Evolutionary conservation across 2,113 vertebrate species (phyloP), one percentile per base, ranked within the genome.

Genomic region (Menura novaehollandiae): DNA sequence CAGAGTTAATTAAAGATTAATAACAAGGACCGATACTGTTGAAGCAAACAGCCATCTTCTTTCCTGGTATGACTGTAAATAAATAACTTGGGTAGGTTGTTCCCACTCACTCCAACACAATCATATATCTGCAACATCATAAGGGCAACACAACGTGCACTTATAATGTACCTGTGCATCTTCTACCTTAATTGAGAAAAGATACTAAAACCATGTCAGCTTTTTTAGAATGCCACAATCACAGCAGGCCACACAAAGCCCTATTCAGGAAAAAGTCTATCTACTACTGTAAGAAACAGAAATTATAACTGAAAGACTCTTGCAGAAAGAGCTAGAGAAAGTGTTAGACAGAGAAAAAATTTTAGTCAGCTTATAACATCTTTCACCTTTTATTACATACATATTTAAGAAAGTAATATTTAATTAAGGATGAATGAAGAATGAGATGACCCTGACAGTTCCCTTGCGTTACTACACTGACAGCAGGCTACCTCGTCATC

Each of bases 1-100:
- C 94, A 91, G 78, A 53, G 55, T 97, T 96, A 95, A 95, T 94
- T 96, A 93, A 96, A 95, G 95, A 97, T 73, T 95, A 91, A 95
- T 96, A 69, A 76, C 76, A 93, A 56, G 39, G 82, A 92, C 82
- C 4, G 0, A 89, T 64, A 88, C 16, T 88, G 81, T 16, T 85
- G 74, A 90, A 96, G 79, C 71, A 75, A 77, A 96, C 41, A 92
- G 35, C 18, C 60, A 89, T 37, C 60, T 63, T 93, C 83, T 79
- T 91, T 74, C 51, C 64, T 69, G 59, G 80, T 87, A 82, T 28
- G 33, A 87, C 33, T 16, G 12, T 46, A 89, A 84, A 89, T 49
- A 90, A 94, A 6, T 55, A 94, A 91, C 39, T 88, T 60, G 2
- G 23, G 37, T 58, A 73, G 14, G 47, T 63, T 26, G 33, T 46